Percentiles rank a stretch among this genome's conserved stretches.
These are phyloP conservation scores for Bucco capensis DNA, from an alignment of 2,113 vertebrate genomes.

Conservation along the genomic window DNA sequence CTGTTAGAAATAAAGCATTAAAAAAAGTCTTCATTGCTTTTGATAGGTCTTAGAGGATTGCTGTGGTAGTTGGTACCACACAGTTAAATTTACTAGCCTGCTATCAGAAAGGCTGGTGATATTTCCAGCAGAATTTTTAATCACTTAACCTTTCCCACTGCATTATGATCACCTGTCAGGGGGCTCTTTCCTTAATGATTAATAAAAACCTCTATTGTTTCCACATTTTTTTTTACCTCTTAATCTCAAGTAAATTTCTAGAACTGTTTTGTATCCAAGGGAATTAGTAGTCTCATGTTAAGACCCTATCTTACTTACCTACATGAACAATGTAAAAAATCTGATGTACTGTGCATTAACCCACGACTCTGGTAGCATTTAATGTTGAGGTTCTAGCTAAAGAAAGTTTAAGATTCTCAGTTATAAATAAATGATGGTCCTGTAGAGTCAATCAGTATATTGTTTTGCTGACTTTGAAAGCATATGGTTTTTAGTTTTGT, in stretches of 20 bases:
- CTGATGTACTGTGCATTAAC: neutral
- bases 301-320: neutral
- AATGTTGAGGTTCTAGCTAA: neutral
- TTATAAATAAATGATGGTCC: neutral
- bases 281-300: neutral
- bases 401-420: neutral
- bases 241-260: neutral
- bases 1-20: neutral
- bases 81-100: constrained; percentile 12
- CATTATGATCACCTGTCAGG: constrained; percentile 14
- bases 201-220: neutral
- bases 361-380: neutral
- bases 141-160: constrained; percentile 24
- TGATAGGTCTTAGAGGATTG: neutral
- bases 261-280: neutral
- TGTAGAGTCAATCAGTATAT: neutral
- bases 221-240: neutral
- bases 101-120: neutral
- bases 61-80: neutral
- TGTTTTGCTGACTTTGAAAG: neutral
- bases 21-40: neutral
- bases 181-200: neutral
- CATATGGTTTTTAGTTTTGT: neutral
- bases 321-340: neutral
- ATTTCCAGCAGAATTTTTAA: constrained; percentile 23